Conservation (phyloP, 2,113 vertebrate species). For the Paracanthobrama guichenoti region DNA sequence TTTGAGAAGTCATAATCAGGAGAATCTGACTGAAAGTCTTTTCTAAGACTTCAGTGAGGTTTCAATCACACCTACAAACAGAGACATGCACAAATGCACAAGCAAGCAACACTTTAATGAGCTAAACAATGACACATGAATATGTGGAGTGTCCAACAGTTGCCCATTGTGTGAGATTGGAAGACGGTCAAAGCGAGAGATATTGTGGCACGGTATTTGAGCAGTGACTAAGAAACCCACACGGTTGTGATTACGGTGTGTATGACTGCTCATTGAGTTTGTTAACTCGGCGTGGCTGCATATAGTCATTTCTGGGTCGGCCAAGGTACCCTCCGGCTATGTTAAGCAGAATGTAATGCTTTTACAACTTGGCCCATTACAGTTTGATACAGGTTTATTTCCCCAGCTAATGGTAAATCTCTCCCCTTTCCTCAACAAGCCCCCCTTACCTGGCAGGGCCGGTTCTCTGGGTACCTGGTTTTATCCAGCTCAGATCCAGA, state of each 20-base stretch:
- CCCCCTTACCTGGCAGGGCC: constrained; percentile 59
- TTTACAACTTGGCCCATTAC: constrained; percentile 74
- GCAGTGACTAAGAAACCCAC: constrained; percentile 53
- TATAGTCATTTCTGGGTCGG: constrained; percentile 48
- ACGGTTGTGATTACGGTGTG: constrained; percentile 58
- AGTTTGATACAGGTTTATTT: constrained; percentile 72
- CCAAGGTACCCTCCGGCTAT: constrained; percentile 57
- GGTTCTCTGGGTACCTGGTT: constrained; percentile 49
- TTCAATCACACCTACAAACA: not conserved
- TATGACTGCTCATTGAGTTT: constrained; percentile 48
- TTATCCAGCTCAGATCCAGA: constrained; percentile 67
- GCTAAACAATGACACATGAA: constrained; percentile 11
- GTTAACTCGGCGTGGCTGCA: constrained; percentile 46
- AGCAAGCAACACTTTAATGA: not conserved
- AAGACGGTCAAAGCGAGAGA: not conserved
- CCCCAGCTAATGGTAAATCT: constrained; percentile 71
- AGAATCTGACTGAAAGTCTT: not conserved
- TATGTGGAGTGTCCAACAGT: constrained; percentile 10
- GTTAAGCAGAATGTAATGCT: constrained; percentile 64
- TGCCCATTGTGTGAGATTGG: not conserved
- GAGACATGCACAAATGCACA: not conserved
- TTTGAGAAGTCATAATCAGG: constrained; percentile 1
- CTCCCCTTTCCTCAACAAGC: constrained; percentile 68
- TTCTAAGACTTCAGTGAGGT: not conserved
- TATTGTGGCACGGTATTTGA: constrained; percentile 31